Base-by-base conservation (phyloP, 2,888 invertebrate genomes). In the Laspeyria flexula region DNA sequence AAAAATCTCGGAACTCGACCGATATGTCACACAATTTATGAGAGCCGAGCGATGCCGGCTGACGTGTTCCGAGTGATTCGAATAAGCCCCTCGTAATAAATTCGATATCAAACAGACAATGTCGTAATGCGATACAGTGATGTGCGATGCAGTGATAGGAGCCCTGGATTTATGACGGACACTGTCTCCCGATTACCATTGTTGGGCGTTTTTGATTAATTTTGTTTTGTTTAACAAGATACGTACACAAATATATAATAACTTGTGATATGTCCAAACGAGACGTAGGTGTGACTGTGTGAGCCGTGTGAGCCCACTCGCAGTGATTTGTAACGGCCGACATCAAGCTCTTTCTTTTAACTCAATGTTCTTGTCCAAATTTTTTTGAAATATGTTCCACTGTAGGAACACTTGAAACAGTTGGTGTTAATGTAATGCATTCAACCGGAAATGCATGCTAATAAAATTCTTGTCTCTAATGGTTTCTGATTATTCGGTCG, bases 1-100 rank as follows among this genome's bases (percentile, higher is more conserved):
- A 81, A 85, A 83, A 85, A 85, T 85, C 82, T 85, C 72, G 73
- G 83, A 84, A 85, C 75, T 78, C 77, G 77, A 70, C 75, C 86
- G 85, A 87, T 88, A 88, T 88, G 88, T 89, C 88, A 86, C 82
- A 76, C 73, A 88, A 88, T 89, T 89, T 89, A 90, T 87, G 88
- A 88, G 85, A 75, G 73, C 64, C 78, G 75, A 75, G 67, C 80
- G 79, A 77, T 74, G 74, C 71, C 72, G 79, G 78, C 75, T 87
- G 88, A 88, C 87, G 83, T 79, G 82, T 80, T 79, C 65, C 79
- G 82, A 84, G 79, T 83, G 83, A 85, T 85, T 85, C 83, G 77
- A 81, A 82, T 79, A 74, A 78, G 77, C 75, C 77, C 75, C 77
- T 76, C 66, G 81, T 81, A 85, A 87, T 87, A 87, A 86, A 88